Evolutionary conservation across 2,113 vertebrate species (phyloP), one percentile per base, ranked within the genome.

Genomic region (Rhizomys pruinosus): DNA sequence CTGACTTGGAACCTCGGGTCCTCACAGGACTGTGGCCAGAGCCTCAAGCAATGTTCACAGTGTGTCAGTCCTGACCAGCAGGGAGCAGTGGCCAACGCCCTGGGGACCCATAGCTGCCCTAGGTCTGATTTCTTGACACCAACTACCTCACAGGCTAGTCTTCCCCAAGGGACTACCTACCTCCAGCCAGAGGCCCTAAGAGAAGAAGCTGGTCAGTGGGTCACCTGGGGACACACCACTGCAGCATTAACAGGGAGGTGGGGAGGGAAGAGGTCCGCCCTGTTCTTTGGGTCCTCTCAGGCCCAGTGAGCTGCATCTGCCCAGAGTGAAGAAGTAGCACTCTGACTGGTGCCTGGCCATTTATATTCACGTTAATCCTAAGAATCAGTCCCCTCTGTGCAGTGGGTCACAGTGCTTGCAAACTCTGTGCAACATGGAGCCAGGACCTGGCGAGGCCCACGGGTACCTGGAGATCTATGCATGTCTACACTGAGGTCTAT

Each of bases 401-500:
- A 12, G 39, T 0, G 3, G 16, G 17, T 29, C 34, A 27, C 13
- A 9, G 57, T 9, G n/a, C 39, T 29, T 47, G 44, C 4, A 5
- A 61, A 52, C 39, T 68, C 13, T 5, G 0, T 7, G n/a, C 16
- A 1, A 37, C 4, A 22, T 2, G 34, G n/a, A 20, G n/a, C 34
- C 0, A 10, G 1, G 32, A 23, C 32, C 9, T 7, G 34, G 7
- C 5, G 1, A 37, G 16, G 2, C 10, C 19, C 44, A 34, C 8
- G 15, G 17, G 10, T 7, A n/a, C 32, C 16, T 27, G 34, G 4
- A 42, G 37, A 68, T 61, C n/a, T n/a, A n/a, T n/a, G n/a, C n/a
- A n/a, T n/a, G n/a, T n/a, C n/a, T n/a, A n/a, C n/a, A n/a, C n/a
- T n/a, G n/a, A n/a, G n/a, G 47, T 52, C 47, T 52, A 25, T 8